phyloP scores from a whole-genome alignment of 2,113 vertebrate genomes.

The Prinia subflava region DNA sequence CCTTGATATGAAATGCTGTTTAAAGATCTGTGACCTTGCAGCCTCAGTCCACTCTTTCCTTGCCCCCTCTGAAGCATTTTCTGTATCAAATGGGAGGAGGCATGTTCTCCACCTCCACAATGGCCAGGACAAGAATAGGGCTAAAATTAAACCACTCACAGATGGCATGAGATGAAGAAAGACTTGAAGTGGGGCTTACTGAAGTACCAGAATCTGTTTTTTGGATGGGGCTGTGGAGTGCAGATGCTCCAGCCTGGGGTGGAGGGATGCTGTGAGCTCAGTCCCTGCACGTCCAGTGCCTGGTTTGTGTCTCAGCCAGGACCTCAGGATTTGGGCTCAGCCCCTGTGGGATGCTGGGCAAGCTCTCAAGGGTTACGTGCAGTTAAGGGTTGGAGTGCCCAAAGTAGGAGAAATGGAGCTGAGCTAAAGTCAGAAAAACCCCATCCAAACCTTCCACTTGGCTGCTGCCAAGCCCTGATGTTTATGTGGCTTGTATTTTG shows the following conservation, averaged over 20 bases:
- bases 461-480: neutral
- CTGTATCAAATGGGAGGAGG: neutral
- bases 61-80: neutral
- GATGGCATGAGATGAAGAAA: neutral
- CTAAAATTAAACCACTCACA: conserved; percentile 25
- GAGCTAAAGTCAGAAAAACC: neutral
- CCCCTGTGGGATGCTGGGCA: neutral
- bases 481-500: conserved; percentile 17
- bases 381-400: neutral
- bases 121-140: neutral
- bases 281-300: neutral
- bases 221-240: neutral
- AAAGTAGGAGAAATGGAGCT: neutral
- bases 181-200: neutral
- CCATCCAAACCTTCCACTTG: neutral
- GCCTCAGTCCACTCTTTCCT: neutral
- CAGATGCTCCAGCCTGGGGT: conserved; percentile 10
- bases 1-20: neutral
- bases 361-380: neutral
- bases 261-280: neutral
- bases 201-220: neutral
- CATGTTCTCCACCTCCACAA: neutral
- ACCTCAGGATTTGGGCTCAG: neutral
- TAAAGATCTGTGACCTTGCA: neutral
- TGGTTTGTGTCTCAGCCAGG: neutral